These are phyloP conservation scores for Philotrypesis tridentata DNA, from an alignment of 1,140 invertebrate species.

Conservation along the genomic window DNA sequence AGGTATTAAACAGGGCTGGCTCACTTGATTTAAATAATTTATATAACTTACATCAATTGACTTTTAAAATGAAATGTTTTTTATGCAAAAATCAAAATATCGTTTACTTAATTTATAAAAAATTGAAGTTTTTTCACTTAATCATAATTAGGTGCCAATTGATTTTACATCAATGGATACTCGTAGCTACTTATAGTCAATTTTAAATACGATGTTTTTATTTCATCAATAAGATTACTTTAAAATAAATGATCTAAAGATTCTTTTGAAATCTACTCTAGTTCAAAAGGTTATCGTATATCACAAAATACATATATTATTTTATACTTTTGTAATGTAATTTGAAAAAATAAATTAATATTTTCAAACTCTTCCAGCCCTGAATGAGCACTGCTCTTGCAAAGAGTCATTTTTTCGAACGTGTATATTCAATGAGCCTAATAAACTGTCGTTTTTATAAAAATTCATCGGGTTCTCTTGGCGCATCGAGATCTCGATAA, in stretches of 20 bases:
- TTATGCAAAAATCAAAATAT: not conserved
- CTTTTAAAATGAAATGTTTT: not conserved
- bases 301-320: not conserved
- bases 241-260: too few species aligned
- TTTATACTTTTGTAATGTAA: not conserved
- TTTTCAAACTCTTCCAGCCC: slow-evolving; percentile 11
- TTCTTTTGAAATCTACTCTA: not conserved
- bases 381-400: slow-evolving; percentile 1
- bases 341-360: not conserved
- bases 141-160: not conserved
- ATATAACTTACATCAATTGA: not conserved
- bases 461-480: slow-evolving; percentile 89
- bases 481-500: slow-evolving; percentile 93
- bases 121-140: not conserved
- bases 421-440: slow-evolving; percentile 29
- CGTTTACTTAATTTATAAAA: slow-evolving; percentile 1
- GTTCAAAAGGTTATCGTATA: not conserved
- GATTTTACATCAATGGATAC: not conserved
- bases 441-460: slow-evolving; percentile 73
- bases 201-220: not conserved
- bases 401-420: slow-evolving; percentile 14
- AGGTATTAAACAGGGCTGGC: slow-evolving; percentile 17
- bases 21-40: not conserved
- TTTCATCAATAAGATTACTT: not conserved
- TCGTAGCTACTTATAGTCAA: not conserved